Base-by-base conservation (phyloP, 2,113 vertebrate species). In the Psettodes erumei region DNA sequence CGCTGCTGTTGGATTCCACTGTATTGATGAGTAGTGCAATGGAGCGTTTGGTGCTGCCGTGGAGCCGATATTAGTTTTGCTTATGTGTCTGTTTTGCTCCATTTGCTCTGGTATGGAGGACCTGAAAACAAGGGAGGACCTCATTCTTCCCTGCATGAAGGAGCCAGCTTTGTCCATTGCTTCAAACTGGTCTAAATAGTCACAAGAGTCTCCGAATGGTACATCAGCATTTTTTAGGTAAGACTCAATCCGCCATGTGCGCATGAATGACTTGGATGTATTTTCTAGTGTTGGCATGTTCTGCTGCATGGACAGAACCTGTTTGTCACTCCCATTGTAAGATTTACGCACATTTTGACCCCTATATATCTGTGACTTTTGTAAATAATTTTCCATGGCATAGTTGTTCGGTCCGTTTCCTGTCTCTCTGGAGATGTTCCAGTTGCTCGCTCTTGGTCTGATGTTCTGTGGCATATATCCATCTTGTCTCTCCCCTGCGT, bases 401-500 rank as follows among this genome's bases (percentile, higher is more conserved):
- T 87, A 77, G 30, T 88, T 93, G 53, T 92, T 95, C 71, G 91
- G 87, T 4, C 89, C 90, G 0, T 93, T 94, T 37, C 92, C 91
- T 25, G 85, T 93, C 25, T 97, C 96, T 47, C 91, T 93, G 2
- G 94, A 85, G 71, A 96, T 91, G 43, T 96, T 97, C 96, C 95
- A 97, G 61, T 90, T 86, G 72, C 93, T 93, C 1, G 91, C 86
- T 50, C 90, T 89, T 16, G 92, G 86, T 68, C 93, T 94, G 70
- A 95, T 88, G 73, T 94, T 92, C 32, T 94, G 91, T 53, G 95
- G 68, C 63, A 94, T 88, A 1, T 92, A 85, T 42, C 79, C 92
- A 79, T 97, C 96, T 28, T 95, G 91, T 53, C 92, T 94, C 66
- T 98, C 97, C 1, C 98, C 97, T 8, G 98, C 97, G 32, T 99